Evolutionary conservation across 2,888 invertebrate species (phyloP).

Genomic region (Folsomia candida): DNA sequence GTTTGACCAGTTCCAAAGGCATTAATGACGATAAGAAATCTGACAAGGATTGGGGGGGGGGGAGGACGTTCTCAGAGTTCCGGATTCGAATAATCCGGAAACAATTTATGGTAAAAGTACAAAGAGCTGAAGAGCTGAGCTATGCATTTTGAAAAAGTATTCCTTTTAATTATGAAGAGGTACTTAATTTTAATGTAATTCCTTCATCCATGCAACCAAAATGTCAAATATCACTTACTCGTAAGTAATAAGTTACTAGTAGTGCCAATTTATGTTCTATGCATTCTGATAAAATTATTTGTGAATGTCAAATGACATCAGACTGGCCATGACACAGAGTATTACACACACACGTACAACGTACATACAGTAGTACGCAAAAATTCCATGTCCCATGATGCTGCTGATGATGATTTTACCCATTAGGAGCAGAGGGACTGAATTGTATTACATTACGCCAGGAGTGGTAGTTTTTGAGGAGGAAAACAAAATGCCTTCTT

Average conservation of each 20-base stretch:
- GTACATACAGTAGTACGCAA: not conserved
- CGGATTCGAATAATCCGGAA: not conserved
- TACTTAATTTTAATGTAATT: no score
- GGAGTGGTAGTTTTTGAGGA: constrained; percentile 20
- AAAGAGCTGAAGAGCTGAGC: no score
- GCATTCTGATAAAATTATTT: no score
- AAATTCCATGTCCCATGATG: constrained; percentile 4
- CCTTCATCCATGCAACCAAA: no score
- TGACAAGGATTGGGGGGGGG: not conserved
- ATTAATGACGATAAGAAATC: no score
- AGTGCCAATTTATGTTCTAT: no score
- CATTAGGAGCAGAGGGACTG: constrained; percentile 1
- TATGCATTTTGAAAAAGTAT: no score
- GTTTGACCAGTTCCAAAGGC: no score
- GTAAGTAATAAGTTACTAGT: no score
- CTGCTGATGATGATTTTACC: constrained; percentile 12
- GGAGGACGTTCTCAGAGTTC: not conserved
- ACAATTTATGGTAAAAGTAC: not conserved
- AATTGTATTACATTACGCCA: not conserved
- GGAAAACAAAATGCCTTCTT: constrained; percentile 47
- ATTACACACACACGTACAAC: not conserved
- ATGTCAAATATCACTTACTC: no score
- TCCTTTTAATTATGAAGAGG: no score
- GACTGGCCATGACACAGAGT: not conserved
- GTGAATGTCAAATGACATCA: no score